Conservation (phyloP, 1,140 invertebrate species). For the Drosophila navojoa region DNA sequence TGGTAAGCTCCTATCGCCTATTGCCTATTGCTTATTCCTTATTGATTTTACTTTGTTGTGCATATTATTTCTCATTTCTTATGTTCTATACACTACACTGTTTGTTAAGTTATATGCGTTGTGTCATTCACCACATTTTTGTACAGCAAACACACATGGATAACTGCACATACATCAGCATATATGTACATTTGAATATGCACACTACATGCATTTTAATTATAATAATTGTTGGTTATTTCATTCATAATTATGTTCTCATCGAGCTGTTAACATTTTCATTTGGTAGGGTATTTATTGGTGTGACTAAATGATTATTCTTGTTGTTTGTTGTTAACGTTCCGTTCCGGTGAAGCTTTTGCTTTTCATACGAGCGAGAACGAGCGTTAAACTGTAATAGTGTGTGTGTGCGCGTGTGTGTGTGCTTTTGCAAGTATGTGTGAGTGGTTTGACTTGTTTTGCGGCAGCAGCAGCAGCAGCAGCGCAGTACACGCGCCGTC, state of each 20-base stretch:
- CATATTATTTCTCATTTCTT: constrained; percentile 42
- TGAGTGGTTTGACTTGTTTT: constrained; percentile 82
- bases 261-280: neutral
- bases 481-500: constrained; percentile 67
- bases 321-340: constrained; percentile 48
- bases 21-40: constrained; percentile 41
- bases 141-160: neutral
- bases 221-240: neutral
- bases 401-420: constrained; percentile 16
- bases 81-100: constrained; percentile 9
- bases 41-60: constrained; percentile 49
- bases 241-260: neutral
- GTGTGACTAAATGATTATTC: constrained; percentile 24
- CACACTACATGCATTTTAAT: neutral
- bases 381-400: constrained; percentile 1
- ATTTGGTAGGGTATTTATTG: constrained; percentile 29
- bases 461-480: constrained; percentile 58
- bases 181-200: neutral
- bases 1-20: constrained; percentile 60
- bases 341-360: constrained; percentile 28
- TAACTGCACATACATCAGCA: neutral
- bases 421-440: constrained; percentile 47
- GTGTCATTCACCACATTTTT: neutral
- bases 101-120: neutral
- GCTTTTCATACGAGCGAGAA: constrained; percentile 33